Base-by-base conservation (phyloP, 2,113 vertebrate species). In the Acrocephalus kingi region DNA sequence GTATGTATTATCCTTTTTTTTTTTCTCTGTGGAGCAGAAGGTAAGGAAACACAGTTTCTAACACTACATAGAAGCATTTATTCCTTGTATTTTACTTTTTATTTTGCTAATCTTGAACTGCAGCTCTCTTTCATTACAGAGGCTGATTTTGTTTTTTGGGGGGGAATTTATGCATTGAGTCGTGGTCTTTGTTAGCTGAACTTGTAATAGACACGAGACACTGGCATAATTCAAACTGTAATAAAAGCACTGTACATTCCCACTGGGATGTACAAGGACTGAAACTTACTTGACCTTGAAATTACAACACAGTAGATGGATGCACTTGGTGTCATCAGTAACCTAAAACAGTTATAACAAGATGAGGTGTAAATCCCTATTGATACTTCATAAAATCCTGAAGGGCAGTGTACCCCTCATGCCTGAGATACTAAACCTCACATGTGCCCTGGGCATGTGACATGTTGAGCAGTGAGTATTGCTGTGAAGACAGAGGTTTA, bases 1-100 rank as follows among this genome's bases (percentile, higher is more conserved):
- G 52, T 95, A 80, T 92, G 39, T 86, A 55, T 97, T 88, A 30
- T 66, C 88, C 15, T 84, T 71, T 93, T 91, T 84, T 84, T 58
- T n/a, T 51, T 25, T 94, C 48, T 95, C 52, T 77, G 27, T 88
- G 68, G 52, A 84, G 37, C 37, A 78, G 64, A 76, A 92, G 84
- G 63, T 95, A 91, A 75, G 76, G 35, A 85, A 80, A 23, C 39
- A 15, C 27, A 19, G 13, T 83, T 58, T 51, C 23, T 52, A 31
- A n/a, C 15, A 25, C 52, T 45, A 8, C 22, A 24, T 51, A 46
- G 22, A 33, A 19, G 25, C 21, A 5, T 68, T 88, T 49, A 62
- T 80, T 18, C 72, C 48, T 77, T 75, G 9, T 39, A 56, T 83
- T 95, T 66, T 82, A 31, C 28, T 66, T 86, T n/a, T 37, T 67